Evolutionary conservation across 2,888 invertebrate genomes (phyloP).

Genomic region (Drosophila hamatofila): DNA sequence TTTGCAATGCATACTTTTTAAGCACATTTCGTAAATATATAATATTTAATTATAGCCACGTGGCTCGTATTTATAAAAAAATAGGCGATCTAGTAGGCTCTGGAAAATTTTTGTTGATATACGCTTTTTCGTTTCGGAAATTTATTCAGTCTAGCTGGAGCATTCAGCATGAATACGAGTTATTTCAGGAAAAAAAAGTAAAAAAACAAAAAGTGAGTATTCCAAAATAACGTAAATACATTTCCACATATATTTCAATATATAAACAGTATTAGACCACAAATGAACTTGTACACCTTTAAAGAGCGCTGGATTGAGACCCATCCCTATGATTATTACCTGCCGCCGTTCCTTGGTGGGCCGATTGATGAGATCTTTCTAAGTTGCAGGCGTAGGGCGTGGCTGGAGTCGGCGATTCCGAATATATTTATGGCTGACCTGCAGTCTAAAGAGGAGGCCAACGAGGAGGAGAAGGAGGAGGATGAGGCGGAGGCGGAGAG

Average conservation of each 20-base stretch:
- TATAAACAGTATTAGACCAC: background rate
- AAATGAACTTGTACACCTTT: background rate
- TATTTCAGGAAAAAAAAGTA: background rate
- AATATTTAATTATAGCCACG: background rate
- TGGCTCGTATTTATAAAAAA: background rate
- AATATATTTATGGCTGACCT: background rate
- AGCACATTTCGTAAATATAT: background rate
- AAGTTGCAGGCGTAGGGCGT: too few species aligned
- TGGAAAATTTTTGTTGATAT: background rate
- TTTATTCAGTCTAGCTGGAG: background rate
- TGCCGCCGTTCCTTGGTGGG: conserved; percentile 7
- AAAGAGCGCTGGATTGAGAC: background rate
- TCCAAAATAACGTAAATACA: background rate
- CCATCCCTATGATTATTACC: background rate
- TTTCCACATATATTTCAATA: background rate
- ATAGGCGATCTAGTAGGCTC: background rate
- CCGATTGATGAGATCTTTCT: conserved; percentile 4
- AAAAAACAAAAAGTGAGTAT: background rate
- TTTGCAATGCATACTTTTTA: too few species aligned
- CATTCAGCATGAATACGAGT: background rate
- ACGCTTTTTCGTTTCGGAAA: background rate
- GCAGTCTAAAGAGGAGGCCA: too few species aligned
- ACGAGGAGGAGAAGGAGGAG: too few species aligned
- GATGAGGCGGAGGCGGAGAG: too few species aligned
- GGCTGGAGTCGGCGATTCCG: too few species aligned